Evolutionary conservation across 2,888 invertebrate genomes (phyloP).

Genomic region (Prostheceraeus crozeri): DNA sequence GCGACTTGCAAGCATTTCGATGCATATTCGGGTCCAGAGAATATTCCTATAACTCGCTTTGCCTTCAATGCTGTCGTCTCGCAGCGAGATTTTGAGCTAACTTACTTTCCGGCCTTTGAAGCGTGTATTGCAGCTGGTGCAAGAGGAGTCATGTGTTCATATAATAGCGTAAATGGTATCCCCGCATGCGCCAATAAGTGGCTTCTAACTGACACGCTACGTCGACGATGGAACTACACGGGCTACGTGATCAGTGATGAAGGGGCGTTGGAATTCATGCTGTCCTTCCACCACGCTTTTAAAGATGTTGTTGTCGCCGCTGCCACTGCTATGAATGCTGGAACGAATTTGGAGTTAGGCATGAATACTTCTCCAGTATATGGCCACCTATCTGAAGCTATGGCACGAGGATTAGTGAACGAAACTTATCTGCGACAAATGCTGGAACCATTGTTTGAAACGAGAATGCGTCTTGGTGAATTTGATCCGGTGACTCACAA

Average conservation of each 20-base stretch:
- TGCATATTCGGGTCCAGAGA: constrained; percentile 37
- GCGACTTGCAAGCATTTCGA: constrained; percentile 39
- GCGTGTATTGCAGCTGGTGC: constrained; percentile 50
- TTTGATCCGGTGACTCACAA: constrained; percentile 43
- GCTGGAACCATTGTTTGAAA: constrained; percentile 43
- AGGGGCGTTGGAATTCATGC: constrained; percentile 42
- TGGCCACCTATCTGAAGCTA: constrained; percentile 38
- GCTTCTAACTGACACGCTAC: constrained; percentile 41
- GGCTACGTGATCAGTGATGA: constrained; percentile 44
- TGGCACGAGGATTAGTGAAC: constrained; percentile 39
- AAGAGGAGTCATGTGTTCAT: constrained; percentile 54
- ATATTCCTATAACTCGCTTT: constrained; percentile 34
- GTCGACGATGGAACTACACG: constrained; percentile 42
- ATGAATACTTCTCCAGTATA: constrained; percentile 10
- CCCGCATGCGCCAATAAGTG: constrained; percentile 43
- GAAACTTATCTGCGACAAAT: constrained; percentile 36
- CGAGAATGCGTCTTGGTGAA: constrained; percentile 43
- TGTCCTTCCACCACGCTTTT: constrained; percentile 40
- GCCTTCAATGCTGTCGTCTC: constrained; percentile 42
- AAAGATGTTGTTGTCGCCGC: constrained; percentile 40
- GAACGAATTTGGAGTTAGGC: constrained; percentile 42
- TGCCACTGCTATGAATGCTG: constrained; percentile 41
- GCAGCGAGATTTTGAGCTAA: constrained; percentile 47
- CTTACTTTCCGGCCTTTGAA: constrained; percentile 50
- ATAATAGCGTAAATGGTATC: constrained; percentile 48